Evolutionary conservation across 2,113 vertebrate species (phyloP).

Genomic region (Halichoerus grypus): DNA sequence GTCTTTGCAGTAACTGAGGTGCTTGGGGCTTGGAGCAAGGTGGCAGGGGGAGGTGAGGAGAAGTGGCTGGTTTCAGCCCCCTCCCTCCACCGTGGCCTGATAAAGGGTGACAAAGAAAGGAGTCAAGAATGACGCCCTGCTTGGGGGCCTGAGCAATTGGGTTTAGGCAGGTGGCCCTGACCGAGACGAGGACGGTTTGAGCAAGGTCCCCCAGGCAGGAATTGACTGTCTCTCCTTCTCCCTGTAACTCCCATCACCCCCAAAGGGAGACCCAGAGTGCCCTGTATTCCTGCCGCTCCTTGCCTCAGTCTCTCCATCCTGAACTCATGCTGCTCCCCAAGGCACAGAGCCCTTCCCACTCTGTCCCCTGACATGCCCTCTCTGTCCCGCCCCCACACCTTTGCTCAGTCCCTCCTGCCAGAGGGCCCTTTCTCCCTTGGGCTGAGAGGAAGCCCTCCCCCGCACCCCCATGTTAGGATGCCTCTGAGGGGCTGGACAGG

Average conservation of each 20-base stretch:
- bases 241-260: fast-evolving
- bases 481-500: neutral
- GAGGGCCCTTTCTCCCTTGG: neutral
- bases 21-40: neutral
- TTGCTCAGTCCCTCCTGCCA: neutral
- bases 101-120: neutral
- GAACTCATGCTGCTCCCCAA: neutral
- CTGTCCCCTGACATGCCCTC: fast-evolving
- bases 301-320: neutral
- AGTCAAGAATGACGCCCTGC: too few species aligned
- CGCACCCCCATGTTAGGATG: neutral
- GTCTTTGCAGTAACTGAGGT: neutral
- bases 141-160: neutral
- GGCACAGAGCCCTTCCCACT: neutral
- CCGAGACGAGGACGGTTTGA: neutral
- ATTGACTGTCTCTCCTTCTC: neutral
- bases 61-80: neutral
- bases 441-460: neutral
- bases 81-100: neutral
- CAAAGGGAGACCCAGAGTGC: neutral
- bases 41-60: neutral
- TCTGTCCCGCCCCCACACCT: neutral
- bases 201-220: neutral
- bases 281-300: neutral
- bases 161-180: neutral